phyloP scores from a whole-genome alignment of 1,140 invertebrate species.

The Pantala flavescens region DNA sequence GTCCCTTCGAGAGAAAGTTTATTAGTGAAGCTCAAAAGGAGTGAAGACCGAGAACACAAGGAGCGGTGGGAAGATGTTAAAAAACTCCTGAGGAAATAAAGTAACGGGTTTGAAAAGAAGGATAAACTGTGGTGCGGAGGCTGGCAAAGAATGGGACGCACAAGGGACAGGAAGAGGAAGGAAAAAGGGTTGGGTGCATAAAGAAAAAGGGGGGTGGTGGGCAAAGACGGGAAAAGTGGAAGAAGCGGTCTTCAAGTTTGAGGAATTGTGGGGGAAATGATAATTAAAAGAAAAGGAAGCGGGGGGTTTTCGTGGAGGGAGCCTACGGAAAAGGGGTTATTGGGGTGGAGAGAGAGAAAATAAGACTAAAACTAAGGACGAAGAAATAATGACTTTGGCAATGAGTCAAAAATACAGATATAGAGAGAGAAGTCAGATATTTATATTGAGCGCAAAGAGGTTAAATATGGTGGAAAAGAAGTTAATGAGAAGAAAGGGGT shows the following conservation, averaged over 20 bases:
- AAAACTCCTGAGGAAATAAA: too few species aligned
- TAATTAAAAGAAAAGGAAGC: neutral
- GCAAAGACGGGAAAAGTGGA: neutral
- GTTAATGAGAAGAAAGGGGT: neutral
- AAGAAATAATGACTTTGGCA: slow-evolving; percentile 10
- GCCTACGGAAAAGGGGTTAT: neutral
- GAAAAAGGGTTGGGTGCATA: neutral
- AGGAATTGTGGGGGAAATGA: slow-evolving; percentile 6
- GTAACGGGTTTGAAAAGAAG: too few species aligned
- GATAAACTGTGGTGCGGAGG: too few species aligned
- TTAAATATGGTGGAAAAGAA: slow-evolving; percentile 10
- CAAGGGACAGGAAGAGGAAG: neutral
- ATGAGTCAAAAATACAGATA: neutral
- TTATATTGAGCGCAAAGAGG: slow-evolving; percentile 1
- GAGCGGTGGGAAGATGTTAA: too few species aligned
- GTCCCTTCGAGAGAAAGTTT: neutral
- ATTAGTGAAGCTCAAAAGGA: neutral
- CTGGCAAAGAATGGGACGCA: neutral
- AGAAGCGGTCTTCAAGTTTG: neutral
- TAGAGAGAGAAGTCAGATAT: neutral
- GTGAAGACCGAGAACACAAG: neutral
- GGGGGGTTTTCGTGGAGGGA: neutral
- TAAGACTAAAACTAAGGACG: neutral
- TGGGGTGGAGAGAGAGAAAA: neutral
- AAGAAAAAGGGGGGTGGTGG: neutral